Base-by-base conservation (phyloP, 2,113 vertebrate genomes). In the Dipodomys merriami region DNA sequence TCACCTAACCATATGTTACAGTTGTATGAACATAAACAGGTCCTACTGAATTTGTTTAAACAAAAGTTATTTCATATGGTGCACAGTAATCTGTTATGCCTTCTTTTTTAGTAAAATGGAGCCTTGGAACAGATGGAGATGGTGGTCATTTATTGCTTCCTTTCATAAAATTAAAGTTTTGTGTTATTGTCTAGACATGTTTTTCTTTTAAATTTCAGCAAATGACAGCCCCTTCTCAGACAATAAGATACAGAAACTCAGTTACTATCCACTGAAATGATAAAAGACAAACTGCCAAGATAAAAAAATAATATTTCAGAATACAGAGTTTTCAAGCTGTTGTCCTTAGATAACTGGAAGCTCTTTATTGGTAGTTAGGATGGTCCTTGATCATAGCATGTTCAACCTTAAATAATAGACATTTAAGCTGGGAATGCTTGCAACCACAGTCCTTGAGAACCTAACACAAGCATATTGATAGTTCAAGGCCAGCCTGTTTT, bases 111-210 rank as follows among this genome's bases (percentile, higher is more conserved):
- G 49, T 79, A 91, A 95, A 91, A 83, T 86, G 18, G 4, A n/a
- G 2, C 10, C 44, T 92, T 72, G 10, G 57, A 89, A 86, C 5
- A 94, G 77, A 84, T 87, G 69, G 22, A 2, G 20, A 89, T 74
- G 16, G 49, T 85, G 64, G 29, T 39, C 73, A 87, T 73, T 93
- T 85, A 76, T 77, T 90, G 29, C 6, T 60, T 93, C 88, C 10
- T 84, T 80, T 93, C 18, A 39, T 83, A 13, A 80, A 95, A 95
- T 67, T 44, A 10, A 9, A 62, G 39, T 79, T 77, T 89, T 82
- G 23, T 95, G 33, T 12, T 89, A 23, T n/a, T 64, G 3, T 72
- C 5, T 83, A 89, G 7, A 16, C 13, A 74, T 87, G 35, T n/a
- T 85, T 85, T 86, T 80, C 49, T 81, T 90, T 85, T 39, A 23